A percentile compares a stretch with the other conserved stretches of the same genome.
Evolutionary conservation across 1,140 invertebrate species (phyloP).

Genomic region (Euura lappo): DNA sequence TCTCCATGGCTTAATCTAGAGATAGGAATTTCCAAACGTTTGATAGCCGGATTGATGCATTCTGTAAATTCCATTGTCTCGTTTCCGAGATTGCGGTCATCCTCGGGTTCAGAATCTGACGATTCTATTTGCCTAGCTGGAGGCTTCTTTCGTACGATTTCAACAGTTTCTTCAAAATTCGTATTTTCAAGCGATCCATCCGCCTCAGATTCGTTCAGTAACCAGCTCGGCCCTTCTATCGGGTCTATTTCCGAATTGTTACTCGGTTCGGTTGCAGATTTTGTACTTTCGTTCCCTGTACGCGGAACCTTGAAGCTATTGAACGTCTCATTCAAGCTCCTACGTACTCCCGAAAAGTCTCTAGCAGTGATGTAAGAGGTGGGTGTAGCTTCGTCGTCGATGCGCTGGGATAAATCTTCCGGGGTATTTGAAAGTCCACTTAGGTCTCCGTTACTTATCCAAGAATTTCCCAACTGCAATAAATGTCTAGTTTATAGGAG

Average conservation of each 20-base stretch:
- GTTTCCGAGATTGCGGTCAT: neutral
- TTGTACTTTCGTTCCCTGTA: neutral
- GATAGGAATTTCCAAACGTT: too few relatives aligned
- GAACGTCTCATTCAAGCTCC: neutral
- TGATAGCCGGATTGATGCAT: neutral
- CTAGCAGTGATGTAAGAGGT: neutral
- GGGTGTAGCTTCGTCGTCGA: neutral
- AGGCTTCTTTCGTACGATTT: neutral
- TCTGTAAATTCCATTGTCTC: constrained; percentile 10
- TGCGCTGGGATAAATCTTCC: neutral
- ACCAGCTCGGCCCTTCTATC: constrained; percentile 55
- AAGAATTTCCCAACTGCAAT: neutral
- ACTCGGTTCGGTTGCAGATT: neutral
- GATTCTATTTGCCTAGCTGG: neutral
- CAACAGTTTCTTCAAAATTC: neutral
- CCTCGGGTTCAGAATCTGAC: neutral
- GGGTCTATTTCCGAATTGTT: constrained; percentile 39
- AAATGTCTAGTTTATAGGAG: too few relatives aligned
- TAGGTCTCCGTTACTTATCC: neutral
- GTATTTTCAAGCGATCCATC: neutral
- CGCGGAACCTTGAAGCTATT: neutral
- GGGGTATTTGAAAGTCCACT: neutral
- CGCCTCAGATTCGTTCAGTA: constrained; percentile 32
- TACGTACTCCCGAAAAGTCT: neutral
- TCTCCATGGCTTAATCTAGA: too few relatives aligned